Evolutionary conservation across 2,888 invertebrate genomes (phyloP).

Genomic region (Pherbina coryleti): DNA sequence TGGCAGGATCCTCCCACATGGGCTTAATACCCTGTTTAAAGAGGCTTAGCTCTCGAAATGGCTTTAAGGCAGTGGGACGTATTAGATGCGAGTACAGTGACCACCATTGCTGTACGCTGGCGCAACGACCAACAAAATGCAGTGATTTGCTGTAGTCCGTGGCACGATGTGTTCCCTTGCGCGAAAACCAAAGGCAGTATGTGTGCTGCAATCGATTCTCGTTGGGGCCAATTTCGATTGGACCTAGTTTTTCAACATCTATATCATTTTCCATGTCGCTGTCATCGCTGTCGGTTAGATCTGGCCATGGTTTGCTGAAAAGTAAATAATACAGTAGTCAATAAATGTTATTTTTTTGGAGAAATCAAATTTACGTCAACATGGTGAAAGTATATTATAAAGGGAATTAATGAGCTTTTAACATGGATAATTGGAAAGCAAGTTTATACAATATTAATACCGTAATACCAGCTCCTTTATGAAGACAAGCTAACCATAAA

Average conservation of each 20-base stretch:
- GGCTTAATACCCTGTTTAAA: constrained; percentile 98
- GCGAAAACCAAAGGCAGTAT: constrained; percentile 92
- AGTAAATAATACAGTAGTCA: no score
- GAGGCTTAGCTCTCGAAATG: constrained; percentile 93
- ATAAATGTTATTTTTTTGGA: no score
- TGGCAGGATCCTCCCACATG: constrained; percentile 99
- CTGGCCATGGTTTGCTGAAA: constrained; percentile 65
- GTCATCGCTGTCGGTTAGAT: constrained; percentile 73
- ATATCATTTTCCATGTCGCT: constrained; percentile 77
- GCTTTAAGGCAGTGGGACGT: constrained; percentile 89
- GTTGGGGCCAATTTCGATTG: constrained; percentile 81
- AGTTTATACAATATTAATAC: no score
- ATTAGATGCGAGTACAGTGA: constrained; percentile 91
- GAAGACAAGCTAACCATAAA: no score
- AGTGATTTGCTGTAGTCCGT: constrained; percentile 74
- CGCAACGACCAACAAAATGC: constrained; percentile 88
- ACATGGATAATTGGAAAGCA: no score
- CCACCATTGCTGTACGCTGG: constrained; percentile 98
- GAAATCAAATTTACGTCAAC: no score
- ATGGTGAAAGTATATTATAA: no score
- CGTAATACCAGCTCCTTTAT: no score
- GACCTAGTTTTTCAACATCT: constrained; percentile 72
- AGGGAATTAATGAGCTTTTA: no score
- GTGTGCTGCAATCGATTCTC: constrained; percentile 94
- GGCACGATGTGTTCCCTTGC: constrained; percentile 71